Percentiles rank a stretch among this genome's conserved stretches.
These are phyloP conservation scores for Leucoraja erinaceus DNA, from an alignment of 2,113 vertebrate species.

Conservation along the genomic window DNA sequence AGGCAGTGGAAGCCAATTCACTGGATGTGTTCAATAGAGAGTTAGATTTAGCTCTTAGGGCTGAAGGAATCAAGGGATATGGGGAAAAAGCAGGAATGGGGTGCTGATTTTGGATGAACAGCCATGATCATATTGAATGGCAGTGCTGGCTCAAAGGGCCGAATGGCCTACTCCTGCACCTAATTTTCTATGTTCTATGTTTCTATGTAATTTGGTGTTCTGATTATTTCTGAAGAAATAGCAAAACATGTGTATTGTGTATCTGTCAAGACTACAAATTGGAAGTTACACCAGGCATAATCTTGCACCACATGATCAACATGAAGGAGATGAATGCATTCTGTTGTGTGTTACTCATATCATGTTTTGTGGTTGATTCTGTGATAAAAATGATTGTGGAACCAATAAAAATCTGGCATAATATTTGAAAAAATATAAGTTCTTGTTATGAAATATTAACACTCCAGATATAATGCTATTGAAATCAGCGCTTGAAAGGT, in stretches of 20 bases:
- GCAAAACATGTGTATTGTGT: neutral
- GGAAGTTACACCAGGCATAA: neutral
- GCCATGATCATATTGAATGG: too few relatives aligned
- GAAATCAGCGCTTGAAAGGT: conserved; percentile 15
- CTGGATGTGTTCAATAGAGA: too few relatives aligned
- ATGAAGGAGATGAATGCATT: neutral
- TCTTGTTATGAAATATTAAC: conserved; percentile 11
- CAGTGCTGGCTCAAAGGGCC: too few relatives aligned
- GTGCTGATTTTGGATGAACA: too few relatives aligned
- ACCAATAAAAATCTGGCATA: neutral
- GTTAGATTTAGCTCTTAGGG: too few relatives aligned
- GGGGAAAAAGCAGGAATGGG: too few relatives aligned
- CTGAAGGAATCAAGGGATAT: too few relatives aligned
- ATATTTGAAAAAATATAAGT: conserved; percentile 3
- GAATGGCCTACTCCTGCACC: too few relatives aligned
- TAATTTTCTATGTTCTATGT: too few relatives aligned
- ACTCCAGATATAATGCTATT: conserved; percentile 7
- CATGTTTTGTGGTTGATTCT: neutral
- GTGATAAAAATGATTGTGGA: neutral
- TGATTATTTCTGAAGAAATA: neutral
- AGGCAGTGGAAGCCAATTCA: too few relatives aligned
- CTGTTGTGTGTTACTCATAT: too few relatives aligned
- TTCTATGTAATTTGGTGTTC: neutral
- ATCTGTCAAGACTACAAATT: conserved; percentile 24
- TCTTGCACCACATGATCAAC: neutral